Conservation (phyloP, 2,888 invertebrate species). For the Drosophila borealis region DNA sequence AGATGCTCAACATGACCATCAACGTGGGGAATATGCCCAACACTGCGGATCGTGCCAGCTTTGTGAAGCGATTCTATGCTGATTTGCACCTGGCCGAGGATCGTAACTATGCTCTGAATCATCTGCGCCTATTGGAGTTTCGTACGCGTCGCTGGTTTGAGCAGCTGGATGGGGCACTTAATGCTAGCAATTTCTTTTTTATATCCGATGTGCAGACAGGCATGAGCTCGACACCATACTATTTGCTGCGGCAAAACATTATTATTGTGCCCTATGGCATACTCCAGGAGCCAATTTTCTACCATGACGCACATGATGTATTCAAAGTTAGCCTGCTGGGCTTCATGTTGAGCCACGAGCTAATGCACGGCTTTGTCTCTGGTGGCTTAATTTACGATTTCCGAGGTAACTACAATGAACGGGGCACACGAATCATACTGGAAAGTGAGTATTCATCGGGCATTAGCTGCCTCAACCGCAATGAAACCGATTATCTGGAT, state of each 20-base stretch:
- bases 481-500: conserved; percentile 57
- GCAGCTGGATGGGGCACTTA: conserved; percentile 16
- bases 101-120: conserved; percentile 60
- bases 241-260: conserved; percentile 65
- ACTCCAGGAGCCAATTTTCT: conserved; percentile 65
- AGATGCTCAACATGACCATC: conserved; percentile 55
- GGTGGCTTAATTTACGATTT: conserved; percentile 56
- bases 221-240: conserved; percentile 68
- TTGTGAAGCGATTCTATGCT: conserved; percentile 56
- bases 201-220: conserved; percentile 28
- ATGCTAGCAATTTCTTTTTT: conserved; percentile 25
- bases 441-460: conserved; percentile 16
- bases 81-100: conserved; percentile 32
- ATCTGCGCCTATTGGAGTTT: conserved; percentile 60
- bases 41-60: conserved; percentile 27
- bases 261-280: conserved; percentile 76
- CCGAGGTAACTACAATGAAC: conserved; percentile 51
- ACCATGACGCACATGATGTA: conserved; percentile 55
- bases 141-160: conserved; percentile 36
- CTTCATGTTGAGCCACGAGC: conserved; percentile 79
- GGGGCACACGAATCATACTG: conserved; percentile 31
- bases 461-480: conserved; percentile 48
- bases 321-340: conserved; percentile 74
- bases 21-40: conserved; percentile 79
- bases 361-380: conserved; percentile 76